Evolutionary conservation across 2,113 vertebrate genomes (phyloP), one percentile per base, ranked within the genome.

Genomic region (Erythrocercus mccallii): DNA sequence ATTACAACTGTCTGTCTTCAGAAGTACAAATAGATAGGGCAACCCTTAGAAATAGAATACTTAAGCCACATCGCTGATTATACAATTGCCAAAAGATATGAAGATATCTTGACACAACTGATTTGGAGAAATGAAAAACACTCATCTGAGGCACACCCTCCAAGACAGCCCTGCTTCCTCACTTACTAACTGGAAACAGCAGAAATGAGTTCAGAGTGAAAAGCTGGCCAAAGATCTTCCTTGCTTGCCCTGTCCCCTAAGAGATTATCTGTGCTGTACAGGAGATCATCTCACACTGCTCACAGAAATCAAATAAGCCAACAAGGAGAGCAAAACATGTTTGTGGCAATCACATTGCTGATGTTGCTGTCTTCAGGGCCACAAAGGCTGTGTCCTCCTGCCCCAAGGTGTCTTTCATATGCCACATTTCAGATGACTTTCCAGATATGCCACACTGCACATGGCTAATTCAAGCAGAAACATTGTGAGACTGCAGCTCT

Each of bases 101-200:
- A 78, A 91, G 25, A 57, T 69, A 51, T 79, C 77, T 88, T 78
- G 56, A 72, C 31, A 61, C 15, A 79, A 87, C 65, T 70, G 82
- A 38, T 81, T 95, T 83, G 66, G 81, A 87, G 53, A 92, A 90
- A 89, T 76, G 51, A 91, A 60, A 62, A 92, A 25, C 56, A 72
- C n/a, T 77, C 6, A 2, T 79, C 66, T 90, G 94, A 87, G 53
- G 57, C 33, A 62, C 35, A 11, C 25, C 54, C 61, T 68, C 56
- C 82, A 50, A 79, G 64, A n/a, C 31, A 62, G 56, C 53, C 94
- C 72, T 87, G 20, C 12, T 73, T 95, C 28, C 48, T 91, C 72
- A 40, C 16, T 86, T 81, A n/a, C 56, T 71, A 81, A 62, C 11
- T 62, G 38, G 31, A 74, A 81, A 74, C 56, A 74, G 47, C 85